These are phyloP conservation scores for Pocillopora meandrina DNA, from an alignment of 92 coral and sea anemone genomes.

Conservation along the genomic window DNA sequence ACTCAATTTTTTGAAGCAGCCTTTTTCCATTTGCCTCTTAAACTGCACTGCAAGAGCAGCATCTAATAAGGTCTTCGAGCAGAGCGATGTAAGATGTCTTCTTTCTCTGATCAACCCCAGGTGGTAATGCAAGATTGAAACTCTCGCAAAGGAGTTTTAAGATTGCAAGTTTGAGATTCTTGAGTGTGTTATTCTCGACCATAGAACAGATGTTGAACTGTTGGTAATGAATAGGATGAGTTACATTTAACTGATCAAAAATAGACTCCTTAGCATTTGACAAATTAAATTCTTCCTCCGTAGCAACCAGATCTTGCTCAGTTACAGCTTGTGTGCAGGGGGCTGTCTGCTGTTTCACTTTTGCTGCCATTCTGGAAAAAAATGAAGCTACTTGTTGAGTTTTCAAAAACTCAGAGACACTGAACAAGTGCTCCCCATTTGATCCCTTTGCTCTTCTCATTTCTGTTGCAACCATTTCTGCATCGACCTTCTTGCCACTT, in stretches of 20 bases:
- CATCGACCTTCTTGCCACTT: not conserved
- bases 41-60: no score
- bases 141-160: no score
- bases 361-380: conserved; percentile 25
- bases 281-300: conserved; percentile 10
- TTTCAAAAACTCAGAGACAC: conserved; percentile 6
- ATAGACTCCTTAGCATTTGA: conserved; percentile 2
- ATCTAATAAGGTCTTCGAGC: no score
- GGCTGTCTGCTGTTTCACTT: not conserved
- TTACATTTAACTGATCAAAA: not conserved
- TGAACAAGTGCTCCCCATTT: not conserved
- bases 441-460: conserved; percentile 22
- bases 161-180: no score
- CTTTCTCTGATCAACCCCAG: not conserved
- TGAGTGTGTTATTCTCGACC: no score
- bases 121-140: no score
- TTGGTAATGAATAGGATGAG: conserved; percentile 14
- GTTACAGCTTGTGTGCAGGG: not conserved
- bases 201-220: not conserved
- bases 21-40: no score
- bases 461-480: conserved; percentile 11
- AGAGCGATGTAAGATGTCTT: no score
- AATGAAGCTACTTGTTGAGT: conserved; percentile 15
- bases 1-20: no score
- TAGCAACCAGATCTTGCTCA: conserved; percentile 1